Evolutionary conservation across 2,888 invertebrate genomes (phyloP).

Genomic region (Automeris io): DNA sequence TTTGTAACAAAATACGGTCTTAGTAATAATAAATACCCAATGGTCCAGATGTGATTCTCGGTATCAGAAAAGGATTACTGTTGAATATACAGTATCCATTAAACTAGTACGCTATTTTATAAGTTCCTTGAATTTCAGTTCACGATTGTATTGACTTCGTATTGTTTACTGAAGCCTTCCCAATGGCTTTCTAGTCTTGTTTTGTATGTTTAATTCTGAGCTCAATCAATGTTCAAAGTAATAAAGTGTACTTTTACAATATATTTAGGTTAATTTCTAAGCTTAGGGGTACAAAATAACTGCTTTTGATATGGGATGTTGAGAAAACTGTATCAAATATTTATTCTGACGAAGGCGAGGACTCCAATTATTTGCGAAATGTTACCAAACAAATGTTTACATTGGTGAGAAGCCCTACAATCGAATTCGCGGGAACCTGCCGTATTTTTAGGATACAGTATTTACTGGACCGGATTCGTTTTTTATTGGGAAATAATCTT

Average conservation of each 20-base stretch:
- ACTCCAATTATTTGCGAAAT: background rate
- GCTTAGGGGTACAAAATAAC: no score
- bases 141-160: slow-evolving; percentile 7
- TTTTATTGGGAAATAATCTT: no score
- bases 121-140: slow-evolving; percentile 8
- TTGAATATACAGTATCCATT: slow-evolving; percentile 6
- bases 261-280: no score
- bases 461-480: no score
- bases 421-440: background rate
- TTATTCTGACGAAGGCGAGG: background rate
- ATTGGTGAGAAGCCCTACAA: background rate
- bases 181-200: background rate
- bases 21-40: no score
- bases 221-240: no score
- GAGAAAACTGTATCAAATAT: background rate
- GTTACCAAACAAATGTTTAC: slow-evolving; percentile 1
- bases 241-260: no score
- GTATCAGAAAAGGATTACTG: slow-evolving; percentile 17
- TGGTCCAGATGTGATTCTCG: slow-evolving; percentile 11
- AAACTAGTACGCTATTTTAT: slow-evolving; percentile 14
- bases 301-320: no score
- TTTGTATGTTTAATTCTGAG: background rate
- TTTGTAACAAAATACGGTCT: slow-evolving; percentile 8
- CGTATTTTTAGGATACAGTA: background rate
- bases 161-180: background rate